phyloP scores from a whole-genome alignment of 1,140 invertebrate genomes.

The Drosophila bocki region DNA sequence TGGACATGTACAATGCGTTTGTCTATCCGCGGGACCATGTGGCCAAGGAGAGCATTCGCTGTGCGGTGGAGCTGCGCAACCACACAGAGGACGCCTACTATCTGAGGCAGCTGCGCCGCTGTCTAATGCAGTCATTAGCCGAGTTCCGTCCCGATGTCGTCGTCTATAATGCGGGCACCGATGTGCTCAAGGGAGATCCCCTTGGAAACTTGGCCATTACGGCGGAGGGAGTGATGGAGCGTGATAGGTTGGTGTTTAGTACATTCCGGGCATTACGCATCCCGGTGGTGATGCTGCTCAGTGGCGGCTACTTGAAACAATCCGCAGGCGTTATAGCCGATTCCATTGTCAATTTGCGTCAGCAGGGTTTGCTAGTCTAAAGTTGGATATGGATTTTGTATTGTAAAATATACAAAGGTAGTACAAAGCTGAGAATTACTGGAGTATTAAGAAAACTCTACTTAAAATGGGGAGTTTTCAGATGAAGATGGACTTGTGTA shows the following conservation, averaged over 20 bases:
- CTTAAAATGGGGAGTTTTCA: not conserved
- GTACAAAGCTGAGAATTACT: not conserved
- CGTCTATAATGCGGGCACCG: slow-evolving; percentile 95
- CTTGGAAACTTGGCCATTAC: slow-evolving; percentile 90
- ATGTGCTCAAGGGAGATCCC: slow-evolving; percentile 92
- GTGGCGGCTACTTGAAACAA: slow-evolving; percentile 92
- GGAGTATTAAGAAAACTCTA: not conserved
- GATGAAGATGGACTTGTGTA: not conserved
- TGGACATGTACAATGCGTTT: slow-evolving; percentile 93
- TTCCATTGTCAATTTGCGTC: slow-evolving; percentile 91
- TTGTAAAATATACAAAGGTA: slow-evolving; percentile 3
- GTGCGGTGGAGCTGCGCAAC: slow-evolving; percentile 89
- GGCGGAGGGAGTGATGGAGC: slow-evolving; percentile 90
- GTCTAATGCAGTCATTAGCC: slow-evolving; percentile 88
- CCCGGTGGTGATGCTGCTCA: slow-evolving; percentile 95
- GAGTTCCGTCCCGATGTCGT: slow-evolving; percentile 93
- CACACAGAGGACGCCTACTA: slow-evolving; percentile 90
- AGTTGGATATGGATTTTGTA: not conserved
- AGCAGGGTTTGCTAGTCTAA: slow-evolving; percentile 55
- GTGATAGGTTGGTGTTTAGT: slow-evolving; percentile 94
- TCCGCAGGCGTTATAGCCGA: slow-evolving; percentile 93
- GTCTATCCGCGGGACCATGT: slow-evolving; percentile 93
- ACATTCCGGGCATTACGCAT: slow-evolving; percentile 88
- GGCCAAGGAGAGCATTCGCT: slow-evolving; percentile 91
- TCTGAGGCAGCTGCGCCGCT: slow-evolving; percentile 88